These are phyloP conservation scores for Pogonus chalceus DNA, from an alignment of 1,140 invertebrate species.

Conservation along the genomic window DNA sequence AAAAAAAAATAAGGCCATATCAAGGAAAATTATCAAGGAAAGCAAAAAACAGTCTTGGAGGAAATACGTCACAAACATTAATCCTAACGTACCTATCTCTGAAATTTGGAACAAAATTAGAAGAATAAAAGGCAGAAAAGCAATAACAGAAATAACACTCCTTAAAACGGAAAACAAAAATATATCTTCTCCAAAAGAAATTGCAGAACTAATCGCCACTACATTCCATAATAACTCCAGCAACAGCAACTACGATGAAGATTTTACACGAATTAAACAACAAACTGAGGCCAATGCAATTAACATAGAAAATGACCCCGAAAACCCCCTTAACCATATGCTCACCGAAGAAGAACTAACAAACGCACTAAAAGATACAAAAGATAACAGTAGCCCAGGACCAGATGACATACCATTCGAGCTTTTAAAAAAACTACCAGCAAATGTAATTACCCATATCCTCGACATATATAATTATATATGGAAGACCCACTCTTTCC, in stretches of 20 bases:
- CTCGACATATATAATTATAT: too few species aligned
- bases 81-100: background rate
- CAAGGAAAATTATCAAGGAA: background rate
- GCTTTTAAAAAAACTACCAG: too few species aligned
- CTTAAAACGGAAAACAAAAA: background rate
- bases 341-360: background rate
- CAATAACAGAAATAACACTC: background rate
- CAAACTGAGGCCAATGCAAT: background rate
- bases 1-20: slow-evolving; percentile 17
- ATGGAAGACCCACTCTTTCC: too few species aligned
- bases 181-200: slow-evolving; percentile 17
- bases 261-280: slow-evolving; percentile 22
- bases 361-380: background rate
- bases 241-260: slow-evolving; percentile 19
- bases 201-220: slow-evolving; percentile 20
- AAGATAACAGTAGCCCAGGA: background rate
- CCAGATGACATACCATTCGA: background rate
- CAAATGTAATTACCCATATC: too few species aligned
- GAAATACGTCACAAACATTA: background rate
- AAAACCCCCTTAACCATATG: background rate
- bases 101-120: background rate
- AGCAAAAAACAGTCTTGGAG: background rate
- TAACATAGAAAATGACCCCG: background rate
- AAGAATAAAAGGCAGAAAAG: background rate
- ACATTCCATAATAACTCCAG: slow-evolving; percentile 25